These are phyloP conservation scores for Noctua fimbriata DNA, from an alignment of 2,888 invertebrate genomes.

Conservation along the genomic window DNA sequence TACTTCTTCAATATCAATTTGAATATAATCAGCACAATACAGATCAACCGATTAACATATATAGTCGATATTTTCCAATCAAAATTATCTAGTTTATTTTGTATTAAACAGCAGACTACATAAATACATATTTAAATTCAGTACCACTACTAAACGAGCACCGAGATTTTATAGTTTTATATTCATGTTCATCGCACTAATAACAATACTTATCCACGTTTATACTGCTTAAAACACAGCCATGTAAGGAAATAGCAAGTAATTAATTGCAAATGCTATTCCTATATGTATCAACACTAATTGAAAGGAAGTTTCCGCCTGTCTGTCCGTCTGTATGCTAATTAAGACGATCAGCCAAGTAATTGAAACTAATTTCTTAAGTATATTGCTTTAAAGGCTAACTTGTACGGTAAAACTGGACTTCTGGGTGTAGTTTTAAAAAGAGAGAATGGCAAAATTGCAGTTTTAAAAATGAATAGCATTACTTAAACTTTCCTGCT, in stretches of 20 bases:
- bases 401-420: neutral
- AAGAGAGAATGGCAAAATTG: neutral
- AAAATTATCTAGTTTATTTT: constrained; percentile 19
- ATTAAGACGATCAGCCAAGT: constrained; percentile 23
- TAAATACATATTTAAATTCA: constrained; percentile 39
- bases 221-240: constrained; percentile 43
- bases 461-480: constrained; percentile 1
- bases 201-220: constrained; percentile 27
- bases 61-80: neutral
- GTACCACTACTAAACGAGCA: constrained; percentile 17
- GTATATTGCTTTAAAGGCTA: constrained; percentile 11
- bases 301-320: constrained; percentile 36
- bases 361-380: constrained; percentile 18
- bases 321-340: constrained; percentile 45
- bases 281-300: constrained; percentile 29
- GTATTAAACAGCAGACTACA: neutral
- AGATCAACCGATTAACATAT: constrained; percentile 7
- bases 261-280: constrained; percentile 45
- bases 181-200: constrained; percentile 41
- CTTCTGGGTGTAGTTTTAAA: constrained; percentile 7
- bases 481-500: neutral
- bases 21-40: constrained; percentile 1
- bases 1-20: neutral
- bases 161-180: constrained; percentile 58
- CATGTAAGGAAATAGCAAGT: constrained; percentile 43